phyloP scores from a whole-genome alignment of 2,113 vertebrate genomes.

The Marmota flaviventris region DNA sequence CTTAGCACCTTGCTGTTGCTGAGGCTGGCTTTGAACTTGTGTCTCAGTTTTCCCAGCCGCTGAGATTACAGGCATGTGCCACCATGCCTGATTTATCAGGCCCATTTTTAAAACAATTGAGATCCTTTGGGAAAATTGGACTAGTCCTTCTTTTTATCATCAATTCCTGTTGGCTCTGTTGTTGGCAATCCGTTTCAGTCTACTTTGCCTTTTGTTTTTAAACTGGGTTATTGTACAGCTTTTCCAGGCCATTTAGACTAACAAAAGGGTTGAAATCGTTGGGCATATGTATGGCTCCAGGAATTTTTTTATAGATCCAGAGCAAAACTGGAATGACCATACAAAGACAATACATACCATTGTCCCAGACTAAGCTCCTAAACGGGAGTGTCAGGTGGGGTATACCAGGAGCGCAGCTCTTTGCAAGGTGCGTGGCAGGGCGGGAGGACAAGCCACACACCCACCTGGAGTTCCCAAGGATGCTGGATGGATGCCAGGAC shows the following conservation, averaged over 20 bases:
- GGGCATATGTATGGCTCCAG: conserved; percentile 96
- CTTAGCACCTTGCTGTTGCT: no score
- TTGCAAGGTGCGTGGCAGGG: no score
- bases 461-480: no score
- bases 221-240: conserved; percentile 82
- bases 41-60: no score
- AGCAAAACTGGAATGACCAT: conserved; percentile 96
- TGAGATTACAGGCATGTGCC: no score
- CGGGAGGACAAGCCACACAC: no score
- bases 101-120: neutral
- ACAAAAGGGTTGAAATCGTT: conserved; percentile 91
- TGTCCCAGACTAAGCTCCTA: neutral
- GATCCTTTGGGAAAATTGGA: neutral
- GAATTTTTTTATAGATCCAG: conserved; percentile 97
- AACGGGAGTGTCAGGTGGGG: no score
- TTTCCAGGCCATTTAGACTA: conserved; percentile 91
- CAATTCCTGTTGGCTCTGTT: conserved; percentile 77
- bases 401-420: no score
- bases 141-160: conserved; percentile 92
- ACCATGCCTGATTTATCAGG: no score
- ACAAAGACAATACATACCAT: conserved; percentile 97
- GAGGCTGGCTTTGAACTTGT: no score
- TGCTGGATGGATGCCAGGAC: no score
- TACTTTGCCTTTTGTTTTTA: conserved; percentile 65
- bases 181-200: conserved; percentile 79